Evolutionary conservation across 2,113 vertebrate genomes (phyloP).

Genomic region (Calyptommatus sinebrachiatus): DNA sequence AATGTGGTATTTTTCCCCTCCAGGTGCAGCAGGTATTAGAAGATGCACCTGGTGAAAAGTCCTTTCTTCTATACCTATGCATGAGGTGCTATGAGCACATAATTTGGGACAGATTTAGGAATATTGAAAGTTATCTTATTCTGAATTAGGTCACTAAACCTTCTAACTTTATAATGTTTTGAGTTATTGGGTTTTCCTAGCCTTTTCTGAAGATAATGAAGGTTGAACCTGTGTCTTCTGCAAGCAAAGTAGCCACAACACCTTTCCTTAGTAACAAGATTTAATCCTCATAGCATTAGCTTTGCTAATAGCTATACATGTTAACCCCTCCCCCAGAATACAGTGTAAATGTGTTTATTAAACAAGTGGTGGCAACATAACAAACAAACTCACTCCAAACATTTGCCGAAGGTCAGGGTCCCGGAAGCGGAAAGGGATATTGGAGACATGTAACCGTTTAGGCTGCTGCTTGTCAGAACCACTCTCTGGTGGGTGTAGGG

Average conservation of each 20-base stretch:
- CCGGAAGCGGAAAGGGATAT: slow-evolving; percentile 98
- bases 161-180: neutral
- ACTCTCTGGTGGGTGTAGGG: slow-evolving; percentile 79
- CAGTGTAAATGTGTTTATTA: neutral
- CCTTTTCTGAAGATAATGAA: neutral
- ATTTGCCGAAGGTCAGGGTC: slow-evolving; percentile 96
- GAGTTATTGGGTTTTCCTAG: neutral
- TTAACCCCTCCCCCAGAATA: neutral
- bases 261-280: neutral
- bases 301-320: neutral
- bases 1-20: too few species aligned
- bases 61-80: too few species aligned
- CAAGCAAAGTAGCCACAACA: neutral
- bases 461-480: slow-evolving; percentile 93
- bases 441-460: slow-evolving; percentile 95
- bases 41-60: too few species aligned
- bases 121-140: neutral
- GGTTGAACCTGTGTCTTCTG: neutral
- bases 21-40: too few species aligned
- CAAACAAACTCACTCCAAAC: slow-evolving; percentile 85
- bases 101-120: neutral
- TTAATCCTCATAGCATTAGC: neutral
- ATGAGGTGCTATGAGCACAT: neutral
- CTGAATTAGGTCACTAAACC: neutral
- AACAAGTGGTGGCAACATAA: neutral